These are phyloP conservation scores for Busseola fusca DNA, from an alignment of 2,888 invertebrate genomes.

Conservation along the genomic window DNA sequence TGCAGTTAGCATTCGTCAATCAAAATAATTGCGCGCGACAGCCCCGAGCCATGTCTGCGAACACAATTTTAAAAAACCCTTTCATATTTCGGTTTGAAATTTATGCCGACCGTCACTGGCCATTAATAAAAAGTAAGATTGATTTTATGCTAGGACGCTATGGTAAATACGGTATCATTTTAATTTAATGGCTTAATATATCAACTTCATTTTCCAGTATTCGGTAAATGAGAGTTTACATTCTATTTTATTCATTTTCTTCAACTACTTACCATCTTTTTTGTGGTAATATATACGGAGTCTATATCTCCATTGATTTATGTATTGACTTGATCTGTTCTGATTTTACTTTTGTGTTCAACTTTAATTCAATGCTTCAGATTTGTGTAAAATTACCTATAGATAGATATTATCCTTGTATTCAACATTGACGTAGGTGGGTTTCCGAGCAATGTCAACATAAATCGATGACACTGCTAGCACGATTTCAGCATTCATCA, in stretches of 20 bases:
- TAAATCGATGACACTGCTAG: constrained; percentile 13
- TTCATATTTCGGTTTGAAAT: constrained; percentile 31
- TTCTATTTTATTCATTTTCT: constrained; percentile 15
- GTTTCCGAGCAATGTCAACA: neutral
- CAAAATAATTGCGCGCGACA: constrained; percentile 46
- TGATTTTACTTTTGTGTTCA: neutral
- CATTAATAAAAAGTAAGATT: constrained; percentile 31
- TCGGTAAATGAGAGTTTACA: neutral
- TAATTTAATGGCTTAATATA: constrained; percentile 38
- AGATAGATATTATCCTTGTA: neutral
- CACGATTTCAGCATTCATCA: neutral
- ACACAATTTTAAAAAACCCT: constrained; percentile 27
- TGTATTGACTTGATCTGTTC: neutral
- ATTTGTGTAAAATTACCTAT: neutral
- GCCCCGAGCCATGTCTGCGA: constrained; percentile 4
- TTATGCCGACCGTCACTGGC: constrained; percentile 26
- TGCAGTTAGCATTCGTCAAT: constrained; percentile 60
- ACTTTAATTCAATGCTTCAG: neutral
- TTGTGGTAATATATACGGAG: neutral
- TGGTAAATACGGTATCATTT: constrained; percentile 49
- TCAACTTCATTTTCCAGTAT: constrained; percentile 14
- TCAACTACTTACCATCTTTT: neutral
- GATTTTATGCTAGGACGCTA: constrained; percentile 19
- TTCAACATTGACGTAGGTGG: neutral
- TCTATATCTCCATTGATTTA: neutral